phyloP scores from a whole-genome alignment of 2,888 invertebrate genomes.

The Acrocyrtus sp. region DNA sequence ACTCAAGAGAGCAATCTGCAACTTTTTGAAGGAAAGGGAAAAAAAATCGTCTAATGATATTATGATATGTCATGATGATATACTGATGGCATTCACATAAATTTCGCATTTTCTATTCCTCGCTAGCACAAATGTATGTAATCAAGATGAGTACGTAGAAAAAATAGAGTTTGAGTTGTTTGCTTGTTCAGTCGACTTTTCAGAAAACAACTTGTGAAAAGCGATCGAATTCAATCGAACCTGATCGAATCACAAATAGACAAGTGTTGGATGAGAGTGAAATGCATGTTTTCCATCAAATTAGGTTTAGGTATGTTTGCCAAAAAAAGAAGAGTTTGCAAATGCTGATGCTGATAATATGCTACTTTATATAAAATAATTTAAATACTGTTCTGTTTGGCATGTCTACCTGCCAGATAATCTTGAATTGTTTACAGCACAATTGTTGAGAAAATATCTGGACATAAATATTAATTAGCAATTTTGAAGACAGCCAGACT shows the following conservation, averaged over 20 bases:
- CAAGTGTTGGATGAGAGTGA: neutral
- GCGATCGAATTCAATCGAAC: neutral
- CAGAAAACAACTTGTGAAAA: neutral
- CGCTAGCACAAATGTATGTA: too few relatives aligned
- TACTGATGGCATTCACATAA: neutral
- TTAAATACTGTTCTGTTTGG: too few relatives aligned
- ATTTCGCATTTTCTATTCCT: neutral
- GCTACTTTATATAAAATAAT: too few relatives aligned
- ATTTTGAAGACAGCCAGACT: slow-evolving; percentile 5
- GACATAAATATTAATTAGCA: slow-evolving; percentile 47
- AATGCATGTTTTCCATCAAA: neutral
- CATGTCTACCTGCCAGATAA: too few relatives aligned
- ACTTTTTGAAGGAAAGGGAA: slow-evolving; percentile 4
- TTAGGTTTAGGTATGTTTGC: neutral
- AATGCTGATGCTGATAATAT: neutral
- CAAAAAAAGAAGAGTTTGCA: neutral
- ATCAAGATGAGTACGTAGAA: slow-evolving; percentile 5
- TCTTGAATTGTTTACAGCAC: neutral
- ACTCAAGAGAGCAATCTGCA: slow-evolving; percentile 29
- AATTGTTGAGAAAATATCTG: neutral
- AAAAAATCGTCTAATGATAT: slow-evolving; percentile 16
- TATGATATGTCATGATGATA: slow-evolving; percentile 14
- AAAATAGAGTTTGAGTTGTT: too few relatives aligned
- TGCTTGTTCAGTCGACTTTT: slow-evolving; percentile 28
- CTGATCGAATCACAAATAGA: neutral